A percentile compares a stretch with the other conserved stretches of the same genome.
These are phyloP conservation scores for Mustela nigripes DNA, from an alignment of 2,113 vertebrate species.

Conservation along the genomic window DNA sequence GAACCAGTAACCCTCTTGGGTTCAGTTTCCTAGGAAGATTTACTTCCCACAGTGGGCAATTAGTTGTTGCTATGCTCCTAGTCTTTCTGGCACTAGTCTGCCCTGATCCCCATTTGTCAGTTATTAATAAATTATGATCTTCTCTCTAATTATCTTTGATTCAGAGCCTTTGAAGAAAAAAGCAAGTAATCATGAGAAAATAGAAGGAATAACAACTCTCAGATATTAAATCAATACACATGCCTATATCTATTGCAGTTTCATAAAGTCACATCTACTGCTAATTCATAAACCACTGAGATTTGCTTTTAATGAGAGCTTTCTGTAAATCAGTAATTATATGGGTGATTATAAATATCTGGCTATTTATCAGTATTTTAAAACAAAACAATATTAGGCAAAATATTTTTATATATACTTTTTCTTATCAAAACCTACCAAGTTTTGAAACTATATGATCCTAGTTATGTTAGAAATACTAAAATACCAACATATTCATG, in stretches of 20 bases:
- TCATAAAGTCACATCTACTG: conserved; percentile 74
- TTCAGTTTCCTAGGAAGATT: conserved; percentile 60
- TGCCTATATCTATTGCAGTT: conserved; percentile 79
- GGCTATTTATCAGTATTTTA: conserved; percentile 49
- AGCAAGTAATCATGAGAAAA: conserved; percentile 76
- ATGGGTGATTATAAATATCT: conserved; percentile 77
- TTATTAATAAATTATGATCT: conserved; percentile 77
- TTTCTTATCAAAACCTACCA: neutral
- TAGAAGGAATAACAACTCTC: conserved; percentile 68
- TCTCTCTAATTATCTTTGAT: conserved; percentile 68
- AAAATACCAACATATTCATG: neutral
- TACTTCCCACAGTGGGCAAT: conserved; percentile 66
- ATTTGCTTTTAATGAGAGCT: conserved; percentile 76
- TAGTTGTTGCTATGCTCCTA: conserved; percentile 42
- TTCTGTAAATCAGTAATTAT: conserved; percentile 73
- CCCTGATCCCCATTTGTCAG: conserved; percentile 53
- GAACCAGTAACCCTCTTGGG: conserved; percentile 23
- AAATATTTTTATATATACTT: conserved; percentile 39
- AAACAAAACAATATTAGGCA: conserved; percentile 63
- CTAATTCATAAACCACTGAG: conserved; percentile 61
- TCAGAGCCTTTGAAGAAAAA: conserved; percentile 67
- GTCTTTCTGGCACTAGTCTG: conserved; percentile 18
- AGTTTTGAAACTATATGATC: neutral
- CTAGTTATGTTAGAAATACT: neutral
- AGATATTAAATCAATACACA: conserved; percentile 72